Percentiles rank a stretch among this genome's conserved stretches.
phyloP scores from a whole-genome alignment of 2,797 vertebrate genomes.

The Microhierax caerulescens region DNA sequence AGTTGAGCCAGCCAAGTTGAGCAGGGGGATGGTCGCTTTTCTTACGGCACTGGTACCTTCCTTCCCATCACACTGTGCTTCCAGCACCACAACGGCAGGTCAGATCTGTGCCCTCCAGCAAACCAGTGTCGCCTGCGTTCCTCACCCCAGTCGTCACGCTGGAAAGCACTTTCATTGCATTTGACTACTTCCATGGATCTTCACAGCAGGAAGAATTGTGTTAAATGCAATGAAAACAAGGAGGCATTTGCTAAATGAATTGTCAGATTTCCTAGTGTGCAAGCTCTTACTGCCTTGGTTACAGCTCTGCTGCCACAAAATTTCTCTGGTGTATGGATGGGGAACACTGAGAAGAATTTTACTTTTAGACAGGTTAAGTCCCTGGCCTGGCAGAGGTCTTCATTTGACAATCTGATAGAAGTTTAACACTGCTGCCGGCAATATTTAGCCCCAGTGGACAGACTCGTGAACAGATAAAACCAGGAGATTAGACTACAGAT shows the following conservation, averaged over 20 bases:
- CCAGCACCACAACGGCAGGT: rapidly evolving
- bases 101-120: neutral
- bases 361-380: neutral
- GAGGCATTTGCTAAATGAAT: neutral
- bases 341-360: neutral
- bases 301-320: neutral
- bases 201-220: neutral
- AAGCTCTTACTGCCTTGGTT: neutral
- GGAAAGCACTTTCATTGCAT: neutral
- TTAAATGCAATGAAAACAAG: neutral
- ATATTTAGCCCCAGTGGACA: neutral
- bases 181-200: neutral
- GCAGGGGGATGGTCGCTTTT: neutral
- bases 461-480: neutral
- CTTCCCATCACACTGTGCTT: neutral
- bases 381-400: neutral
- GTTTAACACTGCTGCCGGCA: neutral
- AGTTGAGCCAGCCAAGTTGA: neutral
- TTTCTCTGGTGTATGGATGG: neutral
- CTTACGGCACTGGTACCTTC: neutral
- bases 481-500: neutral
- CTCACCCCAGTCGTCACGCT: neutral
- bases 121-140: neutral
- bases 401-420: neutral
- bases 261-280: neutral